Evolutionary conservation across 1,140 invertebrate genomes (phyloP).

Genomic region (Thrips palmi): DNA sequence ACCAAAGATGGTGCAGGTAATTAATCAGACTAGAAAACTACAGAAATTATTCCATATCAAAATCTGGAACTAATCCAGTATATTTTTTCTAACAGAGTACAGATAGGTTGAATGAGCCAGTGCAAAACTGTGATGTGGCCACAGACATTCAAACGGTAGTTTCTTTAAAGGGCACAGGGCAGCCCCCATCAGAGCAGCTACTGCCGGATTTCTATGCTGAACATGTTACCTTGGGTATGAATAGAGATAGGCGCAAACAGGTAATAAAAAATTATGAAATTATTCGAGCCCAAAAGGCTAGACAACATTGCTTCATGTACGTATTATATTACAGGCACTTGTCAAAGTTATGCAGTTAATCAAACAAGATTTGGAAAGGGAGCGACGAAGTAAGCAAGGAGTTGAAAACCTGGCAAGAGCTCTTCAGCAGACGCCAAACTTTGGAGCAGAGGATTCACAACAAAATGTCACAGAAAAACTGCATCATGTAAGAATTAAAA

Average conservation of each 20-base stretch:
- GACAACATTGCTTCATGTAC: constrained; percentile 8
- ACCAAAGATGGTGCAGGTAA: constrained; percentile 36
- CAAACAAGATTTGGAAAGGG: constrained; percentile 66
- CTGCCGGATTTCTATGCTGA: constrained; percentile 89
- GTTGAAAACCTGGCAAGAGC: constrained; percentile 78
- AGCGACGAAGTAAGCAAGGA: constrained; percentile 65
- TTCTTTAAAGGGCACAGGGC: constrained; percentile 34
- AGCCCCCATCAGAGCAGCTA: constrained; percentile 54
- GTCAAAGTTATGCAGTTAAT: constrained; percentile 65
- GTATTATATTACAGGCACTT: constrained; percentile 35
- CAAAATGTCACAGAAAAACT: constrained; percentile 83
- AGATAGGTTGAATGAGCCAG: constrained; percentile 45
- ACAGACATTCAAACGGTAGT: constrained; percentile 50
- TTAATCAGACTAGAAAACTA: not conserved
- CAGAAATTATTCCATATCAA: not conserved
- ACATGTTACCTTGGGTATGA: constrained; percentile 84
- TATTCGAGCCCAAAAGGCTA: constrained; percentile 3
- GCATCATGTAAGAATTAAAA: constrained; percentile 49
- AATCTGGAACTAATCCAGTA: constrained; percentile 2
- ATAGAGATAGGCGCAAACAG: constrained; percentile 68
- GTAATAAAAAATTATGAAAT: constrained; percentile 22
- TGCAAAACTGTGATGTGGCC: constrained; percentile 46
- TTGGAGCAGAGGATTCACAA: constrained; percentile 74
- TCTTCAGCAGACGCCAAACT: constrained; percentile 76
- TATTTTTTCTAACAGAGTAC: constrained; percentile 33